Evolutionary conservation across 2,888 invertebrate species (phyloP), one percentile per base, ranked within the genome.

Genomic region (Ophioninae sp.): DNA sequence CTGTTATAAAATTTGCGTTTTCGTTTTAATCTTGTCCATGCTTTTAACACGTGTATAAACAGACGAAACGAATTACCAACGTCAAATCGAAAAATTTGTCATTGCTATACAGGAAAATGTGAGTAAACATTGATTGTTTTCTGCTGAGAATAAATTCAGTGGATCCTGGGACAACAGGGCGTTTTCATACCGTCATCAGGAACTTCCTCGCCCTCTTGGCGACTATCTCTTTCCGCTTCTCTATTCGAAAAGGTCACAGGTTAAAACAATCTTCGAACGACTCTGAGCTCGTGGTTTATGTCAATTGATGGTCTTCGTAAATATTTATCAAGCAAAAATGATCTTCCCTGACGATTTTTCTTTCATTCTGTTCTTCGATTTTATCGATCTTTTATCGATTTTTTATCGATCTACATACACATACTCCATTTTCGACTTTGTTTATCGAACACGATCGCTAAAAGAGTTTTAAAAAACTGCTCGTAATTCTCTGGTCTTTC

Each of bases 181-280:
- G 6, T 72, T 10, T 10, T 61, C 13, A 13, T 17, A 2, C 51
- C 51, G 51, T 3, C 51, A 17, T 51, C 51, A 17, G 51, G 51
- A 44, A 44, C 51, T 13, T 17, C 51, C 51, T 13, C 64, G 6
- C 9, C 64, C 23, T 23, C 13, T 13, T 30, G 3, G 41, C 20
- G 23, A 74, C 51, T 51, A 56, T 39, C 30, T 23, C 17, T 17
- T 9, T 7, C 63, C 9, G 10, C 20, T 3, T 3, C 51, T 6
- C 64, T 44, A n/a, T 30, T 74, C 30, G 64, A 51, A 74, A 74
- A 51, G 64, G 51, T 74, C 51, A 51, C 37, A 64, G 37, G 64
- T 44, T 64, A 30, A 37, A 56, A 64, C 23, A 6, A 51, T 9
- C 51, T 7, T 17, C 3, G 30, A 10, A 51, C 20, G 64, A 37